Conservation (phyloP, 2,888 invertebrate genomes). For the Erebia palarica region DNA sequence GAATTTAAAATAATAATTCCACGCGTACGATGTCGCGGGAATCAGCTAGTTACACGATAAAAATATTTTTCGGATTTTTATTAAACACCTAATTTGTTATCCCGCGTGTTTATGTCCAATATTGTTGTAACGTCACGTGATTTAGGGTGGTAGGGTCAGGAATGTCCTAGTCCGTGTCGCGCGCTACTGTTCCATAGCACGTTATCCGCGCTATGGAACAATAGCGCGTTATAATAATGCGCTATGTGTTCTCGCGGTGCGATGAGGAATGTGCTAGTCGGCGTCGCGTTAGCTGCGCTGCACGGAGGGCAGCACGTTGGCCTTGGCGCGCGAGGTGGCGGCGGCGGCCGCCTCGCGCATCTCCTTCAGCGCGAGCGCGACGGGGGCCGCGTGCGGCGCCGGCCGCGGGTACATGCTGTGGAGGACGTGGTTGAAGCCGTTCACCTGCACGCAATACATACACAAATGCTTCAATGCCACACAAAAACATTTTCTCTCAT, state of each 20-base stretch:
- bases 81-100: neutral
- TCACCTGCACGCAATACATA: slow-evolving; percentile 64
- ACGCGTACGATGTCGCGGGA: no score
- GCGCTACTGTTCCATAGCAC: no score
- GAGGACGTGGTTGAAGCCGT: slow-evolving; percentile 93
- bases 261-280: neutral
- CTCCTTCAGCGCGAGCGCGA: slow-evolving; percentile 72
- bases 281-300: slow-evolving; percentile 66
- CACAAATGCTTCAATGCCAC: no score
- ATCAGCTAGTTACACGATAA: no score
- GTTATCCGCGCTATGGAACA: no score
- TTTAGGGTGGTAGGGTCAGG: no score
- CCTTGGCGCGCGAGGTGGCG: slow-evolving; percentile 91
- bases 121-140: no score
- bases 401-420: slow-evolving; percentile 86
- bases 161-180: slow-evolving; percentile 34
- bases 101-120: neutral
- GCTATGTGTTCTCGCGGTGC: no score
- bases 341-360: slow-evolving; percentile 91
- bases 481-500: no score
- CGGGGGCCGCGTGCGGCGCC: slow-evolving; percentile 49
- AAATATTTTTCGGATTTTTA: neutral
- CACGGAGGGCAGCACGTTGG: slow-evolving; percentile 78
- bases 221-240: no score
- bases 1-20: no score